Evolutionary conservation across 2,888 invertebrate species (phyloP).

Genomic region (Torymus aiolomorphi): DNA sequence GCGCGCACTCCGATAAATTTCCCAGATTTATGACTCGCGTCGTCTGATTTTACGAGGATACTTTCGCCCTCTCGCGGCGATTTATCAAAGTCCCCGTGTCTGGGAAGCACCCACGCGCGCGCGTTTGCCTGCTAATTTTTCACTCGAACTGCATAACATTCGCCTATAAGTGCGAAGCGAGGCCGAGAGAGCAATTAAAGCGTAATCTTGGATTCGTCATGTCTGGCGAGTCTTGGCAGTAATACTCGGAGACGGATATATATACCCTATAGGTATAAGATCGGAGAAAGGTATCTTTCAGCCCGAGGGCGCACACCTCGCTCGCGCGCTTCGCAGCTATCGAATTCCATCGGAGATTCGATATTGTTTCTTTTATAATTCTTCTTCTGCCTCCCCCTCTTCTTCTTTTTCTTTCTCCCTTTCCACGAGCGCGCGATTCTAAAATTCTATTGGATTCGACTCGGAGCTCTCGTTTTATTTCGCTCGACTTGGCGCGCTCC

Average conservation of each 20-base stretch:
- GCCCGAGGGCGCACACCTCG: not conserved
- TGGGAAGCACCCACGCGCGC: no score
- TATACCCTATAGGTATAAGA: no score
- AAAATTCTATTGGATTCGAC: conserved; percentile 33
- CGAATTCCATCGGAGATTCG: conserved; percentile 39
- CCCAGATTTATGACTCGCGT: conserved; percentile 12
- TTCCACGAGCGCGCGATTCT: not conserved
- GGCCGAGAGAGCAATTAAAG: no score
- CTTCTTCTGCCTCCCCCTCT: not conserved
- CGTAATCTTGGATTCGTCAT: no score
- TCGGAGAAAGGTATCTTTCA: no score
- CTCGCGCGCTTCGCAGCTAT: not conserved
- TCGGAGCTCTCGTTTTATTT: conserved; percentile 5
- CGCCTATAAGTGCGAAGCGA: not conserved
- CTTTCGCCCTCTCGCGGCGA: not conserved
- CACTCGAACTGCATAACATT: not conserved
- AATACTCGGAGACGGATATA: no score
- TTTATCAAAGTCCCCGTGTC: conserved; percentile 30
- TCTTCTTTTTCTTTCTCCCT: not conserved
- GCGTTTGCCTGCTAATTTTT: conserved; percentile 27
- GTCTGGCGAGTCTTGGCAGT: no score
- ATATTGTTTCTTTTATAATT: conserved; percentile 49
- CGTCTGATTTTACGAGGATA: not conserved
- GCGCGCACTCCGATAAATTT: not conserved
- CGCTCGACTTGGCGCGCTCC: not conserved